These are phyloP conservation scores for Parapsyche elsis DNA, from an alignment of 1,140 invertebrate genomes.

Conservation along the genomic window DNA sequence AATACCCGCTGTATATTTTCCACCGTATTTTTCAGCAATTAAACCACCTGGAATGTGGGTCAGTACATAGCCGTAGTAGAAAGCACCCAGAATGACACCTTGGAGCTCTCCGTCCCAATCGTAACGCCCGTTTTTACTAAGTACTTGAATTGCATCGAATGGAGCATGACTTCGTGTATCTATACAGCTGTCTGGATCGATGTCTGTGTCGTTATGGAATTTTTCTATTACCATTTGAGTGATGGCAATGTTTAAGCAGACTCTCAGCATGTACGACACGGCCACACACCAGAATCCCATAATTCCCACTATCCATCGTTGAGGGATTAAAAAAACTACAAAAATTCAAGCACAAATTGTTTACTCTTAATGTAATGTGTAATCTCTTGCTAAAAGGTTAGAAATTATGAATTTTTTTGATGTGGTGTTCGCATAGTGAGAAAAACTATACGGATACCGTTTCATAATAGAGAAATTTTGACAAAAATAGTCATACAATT, in stretches of 20 bases:
- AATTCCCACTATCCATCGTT: slow-evolving; percentile 80
- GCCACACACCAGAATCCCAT: slow-evolving; percentile 87
- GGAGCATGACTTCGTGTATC: not conserved
- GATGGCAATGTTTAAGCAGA: slow-evolving; percentile 89
- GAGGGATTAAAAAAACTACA: slow-evolving; percentile 62
- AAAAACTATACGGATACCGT: too few relatives aligned
- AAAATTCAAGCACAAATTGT: not conserved
- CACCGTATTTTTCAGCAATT: slow-evolving; percentile 79
- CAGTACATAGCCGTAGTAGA: slow-evolving; percentile 80
- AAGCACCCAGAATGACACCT: slow-evolving; percentile 75
- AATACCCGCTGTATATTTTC: slow-evolving; percentile 78
- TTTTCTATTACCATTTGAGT: slow-evolving; percentile 78
- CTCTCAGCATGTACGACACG: slow-evolving; percentile 89
- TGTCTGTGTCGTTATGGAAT: not conserved
- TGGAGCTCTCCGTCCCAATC: slow-evolving; percentile 74
- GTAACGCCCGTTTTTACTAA: slow-evolving; percentile 60
- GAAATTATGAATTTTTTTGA: too few relatives aligned
- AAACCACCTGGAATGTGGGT: slow-evolving; percentile 80
- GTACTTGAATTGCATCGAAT: not conserved
- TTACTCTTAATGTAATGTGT: too few relatives aligned
- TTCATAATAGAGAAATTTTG: too few relatives aligned
- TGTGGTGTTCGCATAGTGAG: too few relatives aligned
- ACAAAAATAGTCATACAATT: too few relatives aligned
- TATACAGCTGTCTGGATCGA: not conserved
- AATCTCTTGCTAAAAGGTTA: too few relatives aligned